Evolutionary conservation across 1,140 invertebrate genomes (phyloP), one percentile per base, ranked within the genome.

Genomic region (Pissodes strobi): DNA sequence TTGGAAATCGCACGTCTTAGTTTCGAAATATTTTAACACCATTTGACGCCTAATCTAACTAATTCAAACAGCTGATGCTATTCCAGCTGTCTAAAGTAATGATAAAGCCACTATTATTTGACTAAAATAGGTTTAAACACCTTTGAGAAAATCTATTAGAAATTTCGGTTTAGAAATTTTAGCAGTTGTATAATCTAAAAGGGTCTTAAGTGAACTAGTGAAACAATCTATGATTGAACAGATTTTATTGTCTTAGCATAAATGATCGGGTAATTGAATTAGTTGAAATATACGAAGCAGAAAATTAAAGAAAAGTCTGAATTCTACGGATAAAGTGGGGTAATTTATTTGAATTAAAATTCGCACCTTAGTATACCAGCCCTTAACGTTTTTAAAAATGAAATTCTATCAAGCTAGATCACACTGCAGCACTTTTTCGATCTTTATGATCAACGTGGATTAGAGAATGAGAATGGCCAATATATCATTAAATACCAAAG

Each of bases 21-120:
- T 57, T 43, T 43, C 21, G 19, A 27, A 45, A 57, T 34, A 55
- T 34, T 55, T 55, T 55, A 55, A 55, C 51, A 27, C 21, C 51
- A 55, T 34, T 55, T 55, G 55, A 45, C 55, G 55, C 38, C 38
- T n/a, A 45, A 43, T 57, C 55, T 37, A 45, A 57, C 55, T 57
- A 57, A 57, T 57, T 57, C 55, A 39, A 34, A 45, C 55, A 57
- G 55, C 55, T 57, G 55, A 57, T 57, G 38, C 55, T 57, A 57
- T 57, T 57, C 55, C 43, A 39, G 13, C 22, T 57, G 55, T 57
- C 38, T 57, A 39, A 45, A 43, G 19, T 57, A 57, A 57, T 57
- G 55, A 25, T 27, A 57, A 45, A 43, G 43, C 38, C 1, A 39
- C 21, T 57, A 57, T 57, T 57, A 57, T 30, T 45, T 17, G 19